Evolutionary conservation across 2,888 invertebrate species (phyloP).

Genomic region (Anodontia alba): DNA sequence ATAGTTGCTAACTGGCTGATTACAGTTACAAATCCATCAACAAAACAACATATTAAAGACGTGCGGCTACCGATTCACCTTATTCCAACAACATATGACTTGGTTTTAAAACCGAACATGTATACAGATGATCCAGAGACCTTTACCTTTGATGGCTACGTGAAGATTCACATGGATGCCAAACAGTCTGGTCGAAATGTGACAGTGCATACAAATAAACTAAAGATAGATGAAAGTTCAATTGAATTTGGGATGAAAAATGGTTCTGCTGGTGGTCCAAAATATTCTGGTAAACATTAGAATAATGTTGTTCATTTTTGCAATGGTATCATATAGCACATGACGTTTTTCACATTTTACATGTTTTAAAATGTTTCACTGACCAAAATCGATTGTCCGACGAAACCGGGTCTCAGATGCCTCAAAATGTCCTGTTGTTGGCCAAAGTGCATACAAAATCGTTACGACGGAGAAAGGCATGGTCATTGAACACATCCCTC

Average conservation of each 20-base stretch:
- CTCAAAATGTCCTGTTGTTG: too few relatives aligned
- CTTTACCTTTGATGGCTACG: conserved; percentile 75
- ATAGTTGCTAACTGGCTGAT: conserved; percentile 91
- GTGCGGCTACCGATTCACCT: conserved; percentile 65
- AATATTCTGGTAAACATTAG: conserved; percentile 47
- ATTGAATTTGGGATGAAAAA: conserved; percentile 46
- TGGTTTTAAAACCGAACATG: conserved; percentile 76
- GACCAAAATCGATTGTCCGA: too few relatives aligned
- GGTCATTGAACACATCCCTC: too few relatives aligned
- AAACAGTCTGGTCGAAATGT: conserved; percentile 60
- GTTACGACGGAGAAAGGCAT: too few relatives aligned
- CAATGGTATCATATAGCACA: too few relatives aligned
- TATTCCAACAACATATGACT: conserved; percentile 71
- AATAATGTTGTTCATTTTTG: too few relatives aligned
- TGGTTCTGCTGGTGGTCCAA: conserved; percentile 32
- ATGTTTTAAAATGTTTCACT: too few relatives aligned
- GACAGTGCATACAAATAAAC: conserved; percentile 72
- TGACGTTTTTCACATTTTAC: too few relatives aligned
- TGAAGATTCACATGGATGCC: conserved; percentile 66
- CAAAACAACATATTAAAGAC: conserved; percentile 34
- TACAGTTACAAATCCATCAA: conserved; percentile 7
- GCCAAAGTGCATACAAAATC: too few relatives aligned
- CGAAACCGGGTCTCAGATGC: too few relatives aligned
- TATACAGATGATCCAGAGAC: conserved; percentile 66
- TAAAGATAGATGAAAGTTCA: conserved; percentile 57